Base-by-base conservation (phyloP, 2,113 vertebrate species). In the Galbula dea region DNA sequence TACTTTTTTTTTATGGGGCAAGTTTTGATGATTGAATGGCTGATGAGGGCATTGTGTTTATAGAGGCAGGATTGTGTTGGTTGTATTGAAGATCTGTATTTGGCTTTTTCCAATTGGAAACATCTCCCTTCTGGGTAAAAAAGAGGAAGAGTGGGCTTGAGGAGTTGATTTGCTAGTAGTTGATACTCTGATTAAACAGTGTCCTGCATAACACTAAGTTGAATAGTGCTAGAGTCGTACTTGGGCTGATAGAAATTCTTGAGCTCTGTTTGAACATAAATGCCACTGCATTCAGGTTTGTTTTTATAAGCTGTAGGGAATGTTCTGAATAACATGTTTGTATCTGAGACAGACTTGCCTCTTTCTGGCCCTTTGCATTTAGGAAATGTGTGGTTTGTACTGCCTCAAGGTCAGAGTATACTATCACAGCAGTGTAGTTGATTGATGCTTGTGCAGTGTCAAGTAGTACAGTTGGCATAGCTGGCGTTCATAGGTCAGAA, bases 391-490 rank as follows among this genome's bases (percentile, higher is more conserved):
- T 67, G 37, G 15, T 32, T 74, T 86, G 63, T 15, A 20, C 37
- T 74, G 52, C 43, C 30, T 57, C 36, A 32, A 45, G 46, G 34
- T 15, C 71, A 46, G 12, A 54, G 22, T 26, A 12, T 36, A 6
- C 13, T 71, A 6, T 67, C 26, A 61, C 37, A 34, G 39, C 52
- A 72, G 7, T 37, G n/a, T 57, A 48, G 7, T 12, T 90, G 10
- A 17, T 49, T 39, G 51, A 5, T 75, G 21, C 21, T 48, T 48
- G 37, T 36, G 14, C n/a, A 43, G 27, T 89, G 45, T 45, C 39
- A 15, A 12, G 45, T 59, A 55, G 20, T 36, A 24, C 30, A 46
- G 2, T 34, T 0, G 0, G 2, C 22, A 20, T 19, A 79, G 37
- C n/a, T 88, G 29, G 7, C 68, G 21, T 66, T 65, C 6, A 2